Percentiles rank a stretch among this genome's conserved stretches.
These are phyloP conservation scores for Eupithecia subfuscata DNA, from an alignment of 2,888 invertebrate species.

Conservation along the genomic window DNA sequence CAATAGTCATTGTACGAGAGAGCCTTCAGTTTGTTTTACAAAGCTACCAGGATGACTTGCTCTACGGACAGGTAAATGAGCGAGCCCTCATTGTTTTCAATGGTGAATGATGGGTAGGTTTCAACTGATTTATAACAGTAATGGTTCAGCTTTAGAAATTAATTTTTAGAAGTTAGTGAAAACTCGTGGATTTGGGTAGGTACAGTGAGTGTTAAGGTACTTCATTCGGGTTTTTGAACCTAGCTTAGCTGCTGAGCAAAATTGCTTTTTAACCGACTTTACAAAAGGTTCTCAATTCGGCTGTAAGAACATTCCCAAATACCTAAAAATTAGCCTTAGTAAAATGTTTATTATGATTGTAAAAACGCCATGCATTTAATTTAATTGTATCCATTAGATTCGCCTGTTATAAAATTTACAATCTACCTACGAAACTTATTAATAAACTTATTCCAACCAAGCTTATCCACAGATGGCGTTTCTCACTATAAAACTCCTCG, in stretches of 20 bases:
- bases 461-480: conserved; percentile 6
- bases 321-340: too few relatives aligned
- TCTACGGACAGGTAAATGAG: conserved; percentile 42
- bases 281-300: too few relatives aligned
- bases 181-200: background rate
- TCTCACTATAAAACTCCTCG: conserved; percentile 3
- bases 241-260: background rate
- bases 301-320: too few relatives aligned
- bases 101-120: conserved; percentile 25
- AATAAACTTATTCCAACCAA: conserved; percentile 1
- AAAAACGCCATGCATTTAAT: too few relatives aligned
- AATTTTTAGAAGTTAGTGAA: background rate
- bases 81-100: conserved; percentile 33
- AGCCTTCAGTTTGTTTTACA: conserved; percentile 42
- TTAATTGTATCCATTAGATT: too few relatives aligned
- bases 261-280: too few relatives aligned
- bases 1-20: conserved; percentile 28
- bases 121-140: conserved; percentile 14
- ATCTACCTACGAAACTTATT: background rate
- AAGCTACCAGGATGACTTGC: conserved; percentile 46
- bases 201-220: background rate
- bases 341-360: too few relatives aligned
- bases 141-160: background rate
- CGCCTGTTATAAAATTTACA: background rate
- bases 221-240: background rate